Conservation (phyloP, 2,888 invertebrate genomes). For the Bursaphelenchus okinawaensis region DNA sequence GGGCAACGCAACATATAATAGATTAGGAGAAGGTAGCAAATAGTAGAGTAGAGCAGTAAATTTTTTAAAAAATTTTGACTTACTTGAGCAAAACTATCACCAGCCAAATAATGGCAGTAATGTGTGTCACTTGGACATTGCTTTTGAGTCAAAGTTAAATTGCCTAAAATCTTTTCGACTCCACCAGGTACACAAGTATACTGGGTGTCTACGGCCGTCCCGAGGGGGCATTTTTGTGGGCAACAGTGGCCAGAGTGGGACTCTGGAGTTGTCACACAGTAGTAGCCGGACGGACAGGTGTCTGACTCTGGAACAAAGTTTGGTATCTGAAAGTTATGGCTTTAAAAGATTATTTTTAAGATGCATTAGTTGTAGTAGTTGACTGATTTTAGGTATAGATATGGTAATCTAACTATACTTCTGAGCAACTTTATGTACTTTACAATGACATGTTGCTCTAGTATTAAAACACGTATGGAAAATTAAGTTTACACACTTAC, state of each 20-base stretch:
- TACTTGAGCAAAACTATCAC: constrained; percentile 35
- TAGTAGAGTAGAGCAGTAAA: background rate
- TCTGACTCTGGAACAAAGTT: constrained; percentile 36
- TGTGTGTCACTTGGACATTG: constrained; percentile 53
- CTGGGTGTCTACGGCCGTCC: constrained; percentile 40
- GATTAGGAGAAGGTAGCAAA: too few relatives aligned
- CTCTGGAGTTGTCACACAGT: constrained; percentile 48
- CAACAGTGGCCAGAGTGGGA: constrained; percentile 55
- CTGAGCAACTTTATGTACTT: too few relatives aligned
- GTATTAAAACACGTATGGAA: too few relatives aligned
- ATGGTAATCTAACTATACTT: too few relatives aligned
- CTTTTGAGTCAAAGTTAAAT: constrained; percentile 15
- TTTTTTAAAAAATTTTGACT: background rate
- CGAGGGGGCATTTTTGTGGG: constrained; percentile 52
- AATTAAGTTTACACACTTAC: constrained; percentile 21
- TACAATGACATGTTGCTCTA: too few relatives aligned
- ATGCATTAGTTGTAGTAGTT: too few relatives aligned
- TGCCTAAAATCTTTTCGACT: background rate
- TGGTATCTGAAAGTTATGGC: constrained; percentile 32
- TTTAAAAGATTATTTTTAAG: too few relatives aligned
- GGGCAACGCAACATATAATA: too few relatives aligned
- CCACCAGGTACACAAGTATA: constrained; percentile 32
- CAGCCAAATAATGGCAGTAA: constrained; percentile 53
- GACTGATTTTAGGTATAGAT: too few relatives aligned
- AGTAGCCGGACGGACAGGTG: constrained; percentile 34